Evolutionary conservation across 2,888 invertebrate species (phyloP), one percentile per base, ranked within the genome.

Genomic region (Leptopterna dolabrata): DNA sequence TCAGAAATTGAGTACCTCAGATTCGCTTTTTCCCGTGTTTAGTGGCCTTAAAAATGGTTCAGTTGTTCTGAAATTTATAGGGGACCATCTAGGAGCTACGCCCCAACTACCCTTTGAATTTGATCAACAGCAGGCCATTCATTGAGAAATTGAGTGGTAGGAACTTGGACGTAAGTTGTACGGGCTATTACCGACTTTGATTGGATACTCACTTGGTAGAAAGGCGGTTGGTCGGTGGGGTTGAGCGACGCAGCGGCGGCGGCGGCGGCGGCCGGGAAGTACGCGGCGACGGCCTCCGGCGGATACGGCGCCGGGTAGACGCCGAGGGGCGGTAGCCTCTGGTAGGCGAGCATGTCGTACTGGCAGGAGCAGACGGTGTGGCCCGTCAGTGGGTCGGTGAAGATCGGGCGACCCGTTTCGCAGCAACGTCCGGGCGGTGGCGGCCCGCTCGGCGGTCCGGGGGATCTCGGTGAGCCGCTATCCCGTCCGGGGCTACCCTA

Each of bases 361-460:
- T 97, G 97, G 92, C 97, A 97, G 91, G 97, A 97, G 93, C 97
- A 97, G 89, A 97, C 95, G 87, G 96, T 96, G 92, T 97, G 96
- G 86, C 97, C 97, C 90, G 96, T 96, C 90, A 97, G 94, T 73
- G 97, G 97, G 92, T 97, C 97, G 91, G 96, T 96, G 93, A 96
- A 97, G 92, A 97, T 95, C 89, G 97, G 96, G 91, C 97, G 94
- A 90, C 97, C 97, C 90, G 97, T 97, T 93, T 98, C 97, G 93
- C 98, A 97, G 93, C 98, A 97, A 91, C 97, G 90, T 87, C 93
- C 91, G 88, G 73, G 51, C 76, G 85, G 76, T 14, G 85, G 85
- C 19, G 86, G 86, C 36, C 78, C 86, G 85, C 85, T 85, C 2
- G 88, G 76, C 14, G 93, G 91, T 91, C 93, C 91, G 91, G 93